Conservation (phyloP, 2,113 vertebrate species). For the Pelmatolapia mariae region DNA sequence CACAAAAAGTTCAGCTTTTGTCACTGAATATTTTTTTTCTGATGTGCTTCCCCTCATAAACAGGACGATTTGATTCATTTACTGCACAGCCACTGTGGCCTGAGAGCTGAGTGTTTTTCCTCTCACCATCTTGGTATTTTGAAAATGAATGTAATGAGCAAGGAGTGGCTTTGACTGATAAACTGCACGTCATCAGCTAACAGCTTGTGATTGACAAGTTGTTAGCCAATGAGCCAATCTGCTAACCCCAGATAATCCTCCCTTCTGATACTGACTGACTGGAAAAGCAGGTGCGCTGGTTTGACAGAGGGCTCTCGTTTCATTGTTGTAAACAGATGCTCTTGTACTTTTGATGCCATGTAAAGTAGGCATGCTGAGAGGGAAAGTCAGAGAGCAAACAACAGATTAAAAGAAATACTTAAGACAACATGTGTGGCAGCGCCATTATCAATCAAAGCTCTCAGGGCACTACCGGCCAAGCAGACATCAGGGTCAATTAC, state of each 20-base stretch:
- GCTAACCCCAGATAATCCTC: neutral
- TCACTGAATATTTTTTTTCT: neutral
- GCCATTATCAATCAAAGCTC: slow-evolving; percentile 4
- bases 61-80: neutral
- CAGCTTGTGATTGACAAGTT: neutral
- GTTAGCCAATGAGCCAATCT: neutral
- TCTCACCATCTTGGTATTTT: neutral
- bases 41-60: neutral
- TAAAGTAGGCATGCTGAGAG: neutral
- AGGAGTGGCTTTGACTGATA: neutral
- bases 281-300: neutral
- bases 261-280: neutral
- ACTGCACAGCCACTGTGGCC: neutral
- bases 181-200: neutral
- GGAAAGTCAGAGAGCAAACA: neutral
- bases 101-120: neutral
- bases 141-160: neutral
- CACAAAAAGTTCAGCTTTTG: neutral
- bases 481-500: neutral
- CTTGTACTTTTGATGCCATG: neutral
- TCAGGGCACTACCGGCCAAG: neutral
- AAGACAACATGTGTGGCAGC: neutral
- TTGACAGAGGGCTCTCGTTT: neutral
- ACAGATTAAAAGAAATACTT: neutral
- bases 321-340: neutral